These are phyloP conservation scores for Bhutanitis thaidina DNA, from an alignment of 2,888 invertebrate genomes.

Conservation along the genomic window DNA sequence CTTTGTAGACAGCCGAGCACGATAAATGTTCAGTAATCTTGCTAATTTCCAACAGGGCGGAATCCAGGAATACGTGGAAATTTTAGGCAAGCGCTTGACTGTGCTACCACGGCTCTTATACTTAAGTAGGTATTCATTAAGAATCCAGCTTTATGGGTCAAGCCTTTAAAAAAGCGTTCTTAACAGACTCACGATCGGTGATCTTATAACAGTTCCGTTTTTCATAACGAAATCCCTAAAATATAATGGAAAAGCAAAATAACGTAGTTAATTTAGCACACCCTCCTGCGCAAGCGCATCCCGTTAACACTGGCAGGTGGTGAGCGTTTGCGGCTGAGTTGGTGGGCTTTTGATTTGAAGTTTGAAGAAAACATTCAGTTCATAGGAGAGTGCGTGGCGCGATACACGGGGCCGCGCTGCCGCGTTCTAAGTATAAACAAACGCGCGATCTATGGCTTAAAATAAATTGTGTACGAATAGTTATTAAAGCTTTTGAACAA, in stretches of 20 bases:
- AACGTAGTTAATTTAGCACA: background rate
- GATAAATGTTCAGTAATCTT: too few relatives aligned
- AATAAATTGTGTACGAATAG: slow-evolving; percentile 34
- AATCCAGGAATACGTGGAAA: too few relatives aligned
- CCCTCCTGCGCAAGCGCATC: slow-evolving; percentile 31
- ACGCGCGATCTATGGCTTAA: slow-evolving; percentile 36
- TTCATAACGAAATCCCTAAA: too few relatives aligned
- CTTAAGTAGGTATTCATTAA: too few relatives aligned
- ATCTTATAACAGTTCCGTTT: too few relatives aligned
- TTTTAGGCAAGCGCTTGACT: too few relatives aligned
- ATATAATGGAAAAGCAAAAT: background rate
- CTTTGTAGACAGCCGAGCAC: too few relatives aligned
- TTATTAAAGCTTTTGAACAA: slow-evolving; percentile 23
- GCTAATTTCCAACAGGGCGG: too few relatives aligned
- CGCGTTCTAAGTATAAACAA: slow-evolving; percentile 33
- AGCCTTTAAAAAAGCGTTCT: too few relatives aligned
- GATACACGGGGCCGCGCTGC: slow-evolving; percentile 41
- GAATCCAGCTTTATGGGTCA: too few relatives aligned
- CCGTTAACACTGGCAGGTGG: slow-evolving; percentile 35
- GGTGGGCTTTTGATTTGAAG: slow-evolving; percentile 33
- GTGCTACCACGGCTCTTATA: too few relatives aligned
- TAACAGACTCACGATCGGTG: too few relatives aligned
- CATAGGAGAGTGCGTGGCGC: slow-evolving; percentile 50
- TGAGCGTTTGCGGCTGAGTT: slow-evolving; percentile 13
- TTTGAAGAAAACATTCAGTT: slow-evolving; percentile 56